Evolutionary conservation across 2,797 vertebrate species (phyloP), one percentile per base, ranked within the genome.

Genomic region (Anguilla marmorata): DNA sequence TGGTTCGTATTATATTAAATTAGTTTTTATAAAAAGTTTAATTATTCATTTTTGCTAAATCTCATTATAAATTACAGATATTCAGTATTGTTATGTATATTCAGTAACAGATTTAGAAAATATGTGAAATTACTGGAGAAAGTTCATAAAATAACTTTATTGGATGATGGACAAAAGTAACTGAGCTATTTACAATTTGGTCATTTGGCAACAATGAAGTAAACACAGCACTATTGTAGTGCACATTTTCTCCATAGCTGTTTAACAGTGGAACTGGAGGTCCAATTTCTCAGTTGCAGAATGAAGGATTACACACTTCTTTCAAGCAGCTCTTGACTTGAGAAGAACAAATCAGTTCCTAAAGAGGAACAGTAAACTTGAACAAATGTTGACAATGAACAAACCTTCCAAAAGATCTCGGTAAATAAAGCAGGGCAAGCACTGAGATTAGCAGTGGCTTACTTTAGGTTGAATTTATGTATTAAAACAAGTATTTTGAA

Each of bases 401-500:
- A 80, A 80, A 74, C 33, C 9, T 80, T 41, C 45, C 14, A 33
- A 12, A 37, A 74, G 27, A 3, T 74, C 14, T 14, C 50, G 45
- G 8, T 82, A 48, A 82, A 82, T n/a, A 82, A 21, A 82, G 19
- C 12, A 82, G 79, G 41, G 45, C 41, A 82, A n/a, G 16, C 45
- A 82, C n/a, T 50, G 3, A 82, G 79, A 82, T 50, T 82, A 24
- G 45, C 27, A 16, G 27, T 74, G 72, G 11, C 19, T 66, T 74
- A 37, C 21, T 56, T 84, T 52, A 84, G 54, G 12, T 30, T 84
- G 8, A 33, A 24, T 6, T 56, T 54, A 11, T 76, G 48, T 72
- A 41, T 86, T 50, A 86, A 66, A 27, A 66, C 86, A 52, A 30
- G 19, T 54, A 74, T 33, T 52, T 86, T n/a, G 50, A 87, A 41